Evolutionary conservation across 2,888 invertebrate species (phyloP).

Genomic region (Drosophila demipolita): DNA sequence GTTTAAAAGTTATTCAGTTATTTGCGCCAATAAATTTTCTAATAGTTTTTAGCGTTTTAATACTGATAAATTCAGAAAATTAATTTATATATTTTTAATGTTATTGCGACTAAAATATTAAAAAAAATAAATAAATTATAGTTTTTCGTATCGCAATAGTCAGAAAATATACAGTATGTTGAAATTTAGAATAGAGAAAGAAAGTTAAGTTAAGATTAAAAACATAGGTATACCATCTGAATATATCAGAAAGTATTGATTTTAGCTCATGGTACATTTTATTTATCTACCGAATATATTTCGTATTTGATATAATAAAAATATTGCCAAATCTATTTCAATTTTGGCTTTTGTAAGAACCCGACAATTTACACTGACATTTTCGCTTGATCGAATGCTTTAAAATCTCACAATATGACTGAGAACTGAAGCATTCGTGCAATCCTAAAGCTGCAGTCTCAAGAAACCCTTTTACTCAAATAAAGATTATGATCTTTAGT

Average conservation of each 20-base stretch:
- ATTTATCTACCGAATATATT: not conserved
- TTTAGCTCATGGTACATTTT: not conserved
- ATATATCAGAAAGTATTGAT: not conserved
- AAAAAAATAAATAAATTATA: not conserved
- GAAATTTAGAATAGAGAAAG: not conserved
- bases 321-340: not conserved
- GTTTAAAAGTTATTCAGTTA: not conserved
- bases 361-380: not conserved
- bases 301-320: not conserved
- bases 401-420: slow-evolving; percentile 1
- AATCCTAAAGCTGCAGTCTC: slow-evolving; percentile 6
- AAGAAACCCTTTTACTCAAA: not conserved
- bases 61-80: not conserved
- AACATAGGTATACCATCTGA: not conserved
- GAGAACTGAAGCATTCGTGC: not conserved
- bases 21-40: not conserved
- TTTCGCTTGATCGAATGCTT: not conserved
- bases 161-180: not conserved
- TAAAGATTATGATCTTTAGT: not conserved
- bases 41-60: not conserved
- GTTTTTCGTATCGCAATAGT: not conserved
- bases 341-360: not conserved
- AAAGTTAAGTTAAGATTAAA: not conserved
- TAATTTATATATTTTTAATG: not conserved
- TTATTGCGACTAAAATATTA: not conserved